A percentile compares a stretch with the other conserved stretches of the same genome.
Evolutionary conservation across 2,888 invertebrate genomes (phyloP).

Genomic region (Lasioglossum marginatum): DNA sequence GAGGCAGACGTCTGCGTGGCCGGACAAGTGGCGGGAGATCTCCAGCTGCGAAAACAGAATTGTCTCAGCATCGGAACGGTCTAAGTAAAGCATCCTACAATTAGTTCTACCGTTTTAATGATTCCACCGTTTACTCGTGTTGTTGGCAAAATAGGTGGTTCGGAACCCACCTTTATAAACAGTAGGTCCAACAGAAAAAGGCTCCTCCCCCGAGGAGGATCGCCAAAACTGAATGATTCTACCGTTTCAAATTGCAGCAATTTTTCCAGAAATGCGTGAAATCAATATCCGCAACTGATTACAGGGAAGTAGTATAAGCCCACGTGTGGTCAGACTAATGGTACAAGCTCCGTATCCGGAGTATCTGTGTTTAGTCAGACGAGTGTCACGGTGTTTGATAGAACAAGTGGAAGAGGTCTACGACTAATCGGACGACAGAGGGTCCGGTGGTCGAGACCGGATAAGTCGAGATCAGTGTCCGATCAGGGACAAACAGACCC

Average conservation of each 20-base stretch:
- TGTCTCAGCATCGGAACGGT: background rate
- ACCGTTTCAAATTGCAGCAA: too few relatives aligned
- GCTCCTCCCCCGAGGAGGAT: too few relatives aligned
- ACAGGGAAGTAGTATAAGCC: background rate
- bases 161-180: too few relatives aligned
- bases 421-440: background rate
- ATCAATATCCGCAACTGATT: background rate
- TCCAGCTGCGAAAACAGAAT: background rate
- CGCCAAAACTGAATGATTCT: too few relatives aligned
- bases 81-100: background rate
- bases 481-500: background rate
- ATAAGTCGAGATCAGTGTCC: background rate
- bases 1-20: background rate
- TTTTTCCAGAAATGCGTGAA: too few relatives aligned
- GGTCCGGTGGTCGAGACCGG: background rate
- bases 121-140: too few relatives aligned
- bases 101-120: background rate
- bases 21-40: background rate
- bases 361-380: background rate
- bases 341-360: background rate
- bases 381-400: background rate
- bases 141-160: too few relatives aligned
- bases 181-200: too few relatives aligned
- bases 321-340: background rate
- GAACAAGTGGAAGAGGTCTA: background rate